Evolutionary conservation across 2,113 vertebrate genomes (phyloP).

Genomic region (Perccottus glenii): DNA sequence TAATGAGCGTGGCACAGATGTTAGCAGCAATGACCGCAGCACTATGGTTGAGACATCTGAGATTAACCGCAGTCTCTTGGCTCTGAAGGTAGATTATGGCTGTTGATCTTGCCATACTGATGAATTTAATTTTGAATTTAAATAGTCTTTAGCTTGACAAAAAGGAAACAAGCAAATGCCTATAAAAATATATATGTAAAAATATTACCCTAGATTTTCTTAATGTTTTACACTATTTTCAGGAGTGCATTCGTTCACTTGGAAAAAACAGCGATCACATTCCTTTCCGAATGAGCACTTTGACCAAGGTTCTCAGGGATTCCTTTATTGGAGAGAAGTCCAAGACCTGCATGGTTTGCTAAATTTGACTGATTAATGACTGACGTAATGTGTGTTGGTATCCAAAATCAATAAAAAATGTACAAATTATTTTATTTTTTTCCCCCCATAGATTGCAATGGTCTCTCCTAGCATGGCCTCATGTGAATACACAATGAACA

Average conservation of each 20-base stretch:
- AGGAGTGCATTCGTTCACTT: constrained; percentile 98
- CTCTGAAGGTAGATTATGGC: constrained; percentile 87
- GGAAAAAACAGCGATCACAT: constrained; percentile 95
- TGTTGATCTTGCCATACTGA: not conserved
- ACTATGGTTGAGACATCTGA: constrained; percentile 92
- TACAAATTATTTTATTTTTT: no score
- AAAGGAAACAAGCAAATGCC: not conserved
- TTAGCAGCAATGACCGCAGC: constrained; percentile 87
- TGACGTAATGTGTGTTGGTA: no score
- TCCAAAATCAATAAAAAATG: no score
- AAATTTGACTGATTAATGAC: not conserved
- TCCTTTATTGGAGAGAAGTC: constrained; percentile 97
- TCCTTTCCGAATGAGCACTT: constrained; percentile 95
- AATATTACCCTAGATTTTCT: not conserved
- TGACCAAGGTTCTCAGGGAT: constrained; percentile 95
- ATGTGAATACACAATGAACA: constrained; percentile 97
- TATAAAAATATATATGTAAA: no score
- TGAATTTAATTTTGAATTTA: not conserved
- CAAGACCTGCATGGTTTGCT: constrained; percentile 93
- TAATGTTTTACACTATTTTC: not conserved
- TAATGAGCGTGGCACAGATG: constrained; percentile 93
- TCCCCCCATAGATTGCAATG: constrained; percentile 93
- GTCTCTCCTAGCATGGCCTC: constrained; percentile 94
- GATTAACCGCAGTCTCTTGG: constrained; percentile 96
- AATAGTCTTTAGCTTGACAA: not conserved